A percentile compares a stretch with the other conserved stretches of the same genome.
phyloP scores from a whole-genome alignment of 2,797 vertebrate species.

The Acanthiza pusilla region DNA sequence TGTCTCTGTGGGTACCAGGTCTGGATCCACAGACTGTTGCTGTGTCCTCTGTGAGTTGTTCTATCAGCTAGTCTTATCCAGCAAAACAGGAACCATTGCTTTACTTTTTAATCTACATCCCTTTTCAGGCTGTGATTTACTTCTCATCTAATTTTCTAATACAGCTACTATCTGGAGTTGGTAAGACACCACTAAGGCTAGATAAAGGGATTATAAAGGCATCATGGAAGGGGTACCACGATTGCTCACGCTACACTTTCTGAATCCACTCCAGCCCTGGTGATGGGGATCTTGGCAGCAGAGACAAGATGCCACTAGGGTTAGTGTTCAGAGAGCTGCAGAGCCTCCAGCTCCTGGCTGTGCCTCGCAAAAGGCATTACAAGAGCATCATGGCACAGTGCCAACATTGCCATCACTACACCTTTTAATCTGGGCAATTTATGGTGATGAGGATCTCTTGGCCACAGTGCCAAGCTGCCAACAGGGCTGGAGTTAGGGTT shows the following conservation, averaged over 20 bases:
- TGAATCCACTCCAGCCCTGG: background rate
- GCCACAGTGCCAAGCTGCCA: background rate
- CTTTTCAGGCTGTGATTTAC: background rate
- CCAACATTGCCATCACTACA: accelerated
- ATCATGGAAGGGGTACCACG: accelerated
- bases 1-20: background rate
- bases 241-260: background rate
- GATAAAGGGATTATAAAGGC: background rate
- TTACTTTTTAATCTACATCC: background rate
- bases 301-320: background rate
- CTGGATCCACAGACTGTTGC: background rate
- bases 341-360: background rate
- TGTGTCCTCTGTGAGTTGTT: background rate
- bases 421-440: background rate
- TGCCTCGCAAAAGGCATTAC: background rate
- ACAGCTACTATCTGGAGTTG: background rate
- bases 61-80: background rate
- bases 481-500: too few relatives aligned
- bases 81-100: background rate
- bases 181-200: background rate
- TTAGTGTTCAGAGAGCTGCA: background rate
- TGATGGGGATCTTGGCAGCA: background rate
- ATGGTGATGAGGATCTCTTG: background rate
- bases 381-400: background rate
- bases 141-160: background rate